Evolutionary conservation across 2,113 vertebrate species (phyloP).

Genomic region (Dicaeum eximium): DNA sequence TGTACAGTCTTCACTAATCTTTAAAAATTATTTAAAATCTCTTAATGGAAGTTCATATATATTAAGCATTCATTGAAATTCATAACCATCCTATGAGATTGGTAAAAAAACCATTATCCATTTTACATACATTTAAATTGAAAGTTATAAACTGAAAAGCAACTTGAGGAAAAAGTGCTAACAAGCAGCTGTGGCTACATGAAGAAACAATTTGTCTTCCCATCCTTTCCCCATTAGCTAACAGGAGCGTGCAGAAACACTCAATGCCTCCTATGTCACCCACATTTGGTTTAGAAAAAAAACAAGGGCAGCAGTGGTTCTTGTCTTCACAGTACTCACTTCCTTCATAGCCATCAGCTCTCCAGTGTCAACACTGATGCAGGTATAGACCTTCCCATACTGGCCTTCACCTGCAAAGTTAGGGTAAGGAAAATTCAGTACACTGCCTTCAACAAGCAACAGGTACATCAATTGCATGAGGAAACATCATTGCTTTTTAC

Average conservation of each 20-base stretch:
- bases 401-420: constrained; percentile 89
- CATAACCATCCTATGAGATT: background rate
- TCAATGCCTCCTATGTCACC: background rate
- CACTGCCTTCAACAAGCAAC: background rate
- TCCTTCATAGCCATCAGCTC: constrained; percentile 99
- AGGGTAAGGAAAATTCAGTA: background rate
- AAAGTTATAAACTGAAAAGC: background rate
- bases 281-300: background rate
- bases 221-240: background rate
- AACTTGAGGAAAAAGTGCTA: background rate
- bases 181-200: background rate
- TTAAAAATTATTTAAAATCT: background rate
- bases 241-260: background rate
- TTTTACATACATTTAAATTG: background rate
- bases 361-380: constrained; percentile 96
- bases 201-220: background rate
- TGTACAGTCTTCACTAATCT: background rate
- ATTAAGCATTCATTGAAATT: background rate
- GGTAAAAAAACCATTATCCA: background rate
- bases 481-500: background rate
- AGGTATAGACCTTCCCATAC: constrained; percentile 98
- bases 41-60: background rate
- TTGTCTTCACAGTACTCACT: constrained; percentile 69
- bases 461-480: background rate
- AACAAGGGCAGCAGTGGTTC: background rate